Conservation (phyloP, 1,140 invertebrate species). For the Drosophila kikkawai region DNA sequence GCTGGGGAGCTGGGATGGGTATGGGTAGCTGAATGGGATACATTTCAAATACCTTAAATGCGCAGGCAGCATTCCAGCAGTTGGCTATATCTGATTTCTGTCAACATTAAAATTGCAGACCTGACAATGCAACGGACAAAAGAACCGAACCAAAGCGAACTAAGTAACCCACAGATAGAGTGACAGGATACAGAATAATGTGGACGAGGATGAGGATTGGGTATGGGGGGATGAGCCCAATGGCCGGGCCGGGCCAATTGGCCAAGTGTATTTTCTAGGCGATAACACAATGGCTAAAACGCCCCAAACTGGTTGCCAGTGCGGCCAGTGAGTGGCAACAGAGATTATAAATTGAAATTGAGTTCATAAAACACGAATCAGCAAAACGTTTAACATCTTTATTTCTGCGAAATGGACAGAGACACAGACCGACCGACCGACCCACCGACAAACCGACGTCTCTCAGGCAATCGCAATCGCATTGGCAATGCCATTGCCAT, state of each 20-base stretch:
- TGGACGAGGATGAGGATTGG: conserved; percentile 10
- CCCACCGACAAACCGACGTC: conserved; percentile 17
- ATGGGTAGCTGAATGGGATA: conserved; percentile 54
- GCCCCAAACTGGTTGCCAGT: conserved; percentile 42
- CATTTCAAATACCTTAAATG: conserved; percentile 80
- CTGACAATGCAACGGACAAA: conserved; percentile 73
- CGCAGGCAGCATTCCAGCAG: conserved; percentile 78
- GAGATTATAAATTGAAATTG: conserved; percentile 85
- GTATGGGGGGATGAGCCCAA: background rate
- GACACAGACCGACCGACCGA: conserved; percentile 40
- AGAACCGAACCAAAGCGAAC: conserved; percentile 28
- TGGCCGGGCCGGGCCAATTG: conserved; percentile 55
- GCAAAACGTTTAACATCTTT: conserved; percentile 85
- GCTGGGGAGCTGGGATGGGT: background rate
- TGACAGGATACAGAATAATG: conserved; percentile 49
- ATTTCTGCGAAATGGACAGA: conserved; percentile 77
- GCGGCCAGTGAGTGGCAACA: conserved; percentile 74
- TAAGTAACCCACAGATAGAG: conserved; percentile 76
- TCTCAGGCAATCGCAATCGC: conserved; percentile 49
- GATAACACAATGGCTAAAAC: conserved; percentile 80
- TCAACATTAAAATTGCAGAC: conserved; percentile 84
- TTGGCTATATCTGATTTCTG: conserved; percentile 82
- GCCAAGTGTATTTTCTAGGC: conserved; percentile 68
- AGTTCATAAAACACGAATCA: conserved; percentile 85
- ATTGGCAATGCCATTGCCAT: conserved; percentile 41